Percentiles rank a stretch among this genome's conserved stretches.
phyloP scores from a whole-genome alignment of 2,113 vertebrate species.

The Otis tarda region DNA sequence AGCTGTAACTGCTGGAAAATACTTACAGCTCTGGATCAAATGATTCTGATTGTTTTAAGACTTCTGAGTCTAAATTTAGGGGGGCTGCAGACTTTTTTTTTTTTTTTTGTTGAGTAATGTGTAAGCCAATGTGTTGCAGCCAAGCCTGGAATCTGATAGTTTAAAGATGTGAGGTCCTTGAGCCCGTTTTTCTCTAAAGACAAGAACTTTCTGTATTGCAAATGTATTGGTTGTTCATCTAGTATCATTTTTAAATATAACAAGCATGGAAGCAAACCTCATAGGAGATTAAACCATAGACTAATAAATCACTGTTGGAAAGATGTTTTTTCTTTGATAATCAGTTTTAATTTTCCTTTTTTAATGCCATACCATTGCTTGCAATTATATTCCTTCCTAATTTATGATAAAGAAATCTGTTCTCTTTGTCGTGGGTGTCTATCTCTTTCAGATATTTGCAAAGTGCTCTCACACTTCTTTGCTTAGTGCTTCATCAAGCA shows the following conservation, averaged over 20 bases:
- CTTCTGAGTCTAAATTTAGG: background rate
- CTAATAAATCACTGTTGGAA: slow-evolving; percentile 20
- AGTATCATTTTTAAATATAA: background rate
- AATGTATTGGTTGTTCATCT: background rate
- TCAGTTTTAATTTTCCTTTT: background rate
- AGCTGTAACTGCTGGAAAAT: slow-evolving; percentile 21
- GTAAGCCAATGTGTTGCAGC: background rate
- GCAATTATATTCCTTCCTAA: background rate
- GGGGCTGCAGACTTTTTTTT: background rate
- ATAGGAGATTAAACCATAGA: background rate
- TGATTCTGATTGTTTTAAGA: background rate
- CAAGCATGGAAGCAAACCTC: background rate
- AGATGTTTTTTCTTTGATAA: background rate
- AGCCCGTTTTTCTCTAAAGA: background rate
- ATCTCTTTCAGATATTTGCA: background rate
- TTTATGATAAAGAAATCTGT: background rate
- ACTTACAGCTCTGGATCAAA: background rate
- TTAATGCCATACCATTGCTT: background rate
- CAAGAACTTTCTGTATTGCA: background rate
- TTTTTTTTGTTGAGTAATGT: background rate
- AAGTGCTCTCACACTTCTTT: background rate
- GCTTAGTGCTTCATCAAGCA: background rate
- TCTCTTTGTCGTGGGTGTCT: background rate
- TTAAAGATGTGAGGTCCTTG: background rate
- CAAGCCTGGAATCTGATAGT: background rate